phyloP scores from a whole-genome alignment of 2,113 vertebrate species.

The Oplegnathus fasciatus region DNA sequence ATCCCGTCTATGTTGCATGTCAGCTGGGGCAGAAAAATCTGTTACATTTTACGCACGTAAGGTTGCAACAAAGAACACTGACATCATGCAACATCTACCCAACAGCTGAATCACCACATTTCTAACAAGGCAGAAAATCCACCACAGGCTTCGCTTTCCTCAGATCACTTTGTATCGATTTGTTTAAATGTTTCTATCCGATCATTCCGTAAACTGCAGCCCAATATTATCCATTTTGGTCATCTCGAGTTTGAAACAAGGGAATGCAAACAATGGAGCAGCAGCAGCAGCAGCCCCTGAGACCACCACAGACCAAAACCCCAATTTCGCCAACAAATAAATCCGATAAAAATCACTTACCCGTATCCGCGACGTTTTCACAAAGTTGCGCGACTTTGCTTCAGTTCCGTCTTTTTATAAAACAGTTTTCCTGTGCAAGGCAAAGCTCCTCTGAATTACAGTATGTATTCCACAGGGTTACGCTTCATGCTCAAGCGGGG shows the following conservation, averaged over 20 bases:
- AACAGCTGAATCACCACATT: slow-evolving; percentile 75
- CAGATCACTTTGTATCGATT: neutral
- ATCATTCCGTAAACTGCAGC: neutral
- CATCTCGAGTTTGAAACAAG: slow-evolving; percentile 62
- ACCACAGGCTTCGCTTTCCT: slow-evolving; percentile 32
- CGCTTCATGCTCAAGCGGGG: slow-evolving; percentile 82
- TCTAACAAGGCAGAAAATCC: slow-evolving; percentile 36
- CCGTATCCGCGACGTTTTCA: slow-evolving; percentile 74
- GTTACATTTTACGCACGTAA: slow-evolving; percentile 77
- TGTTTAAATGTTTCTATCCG: slow-evolving; percentile 12
- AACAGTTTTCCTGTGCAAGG: slow-evolving; percentile 51
- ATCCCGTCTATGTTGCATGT: slow-evolving; percentile 47
- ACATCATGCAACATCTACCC: slow-evolving; percentile 78
- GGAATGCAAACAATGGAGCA: slow-evolving; percentile 84
- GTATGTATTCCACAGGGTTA: slow-evolving; percentile 81
- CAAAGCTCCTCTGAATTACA: slow-evolving; percentile 70
- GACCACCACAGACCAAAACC: slow-evolving; percentile 49
- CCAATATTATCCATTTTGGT: slow-evolving; percentile 1
- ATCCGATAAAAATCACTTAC: slow-evolving; percentile 78
- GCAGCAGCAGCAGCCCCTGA: slow-evolving; percentile 60
- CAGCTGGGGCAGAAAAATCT: slow-evolving; percentile 49
- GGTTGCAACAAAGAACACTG: slow-evolving; percentile 83
- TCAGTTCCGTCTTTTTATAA: slow-evolving; percentile 51
- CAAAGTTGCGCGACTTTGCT: slow-evolving; percentile 81
- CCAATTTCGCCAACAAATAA: slow-evolving; percentile 58